Conservation (phyloP, 2,113 vertebrate species). For the Scortum barcoo region DNA sequence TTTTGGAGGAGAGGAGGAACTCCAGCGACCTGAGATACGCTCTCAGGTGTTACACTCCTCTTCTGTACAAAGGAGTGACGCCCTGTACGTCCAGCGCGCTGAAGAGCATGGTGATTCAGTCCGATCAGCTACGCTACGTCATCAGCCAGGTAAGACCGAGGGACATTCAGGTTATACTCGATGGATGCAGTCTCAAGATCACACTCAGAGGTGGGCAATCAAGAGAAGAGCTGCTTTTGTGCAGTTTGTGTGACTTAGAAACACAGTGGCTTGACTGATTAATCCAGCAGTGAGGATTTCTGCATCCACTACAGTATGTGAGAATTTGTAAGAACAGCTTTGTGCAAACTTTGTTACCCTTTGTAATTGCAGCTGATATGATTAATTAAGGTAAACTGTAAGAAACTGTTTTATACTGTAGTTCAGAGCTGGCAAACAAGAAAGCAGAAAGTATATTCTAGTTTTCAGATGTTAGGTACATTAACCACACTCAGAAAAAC, state of each 20-base stretch:
- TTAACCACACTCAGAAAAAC: neutral
- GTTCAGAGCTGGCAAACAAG: too few species aligned
- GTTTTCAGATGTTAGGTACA: neutral
- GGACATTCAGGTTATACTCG: neutral
- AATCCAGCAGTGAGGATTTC: neutral
- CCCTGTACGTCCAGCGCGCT: constrained; percentile 88
- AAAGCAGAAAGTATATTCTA: neutral
- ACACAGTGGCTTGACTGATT: neutral
- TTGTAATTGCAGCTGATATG: too few species aligned
- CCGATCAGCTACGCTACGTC: constrained; percentile 90
- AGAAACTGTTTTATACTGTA: too few species aligned
- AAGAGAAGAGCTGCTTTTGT: neutral
- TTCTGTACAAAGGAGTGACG: constrained; percentile 89
- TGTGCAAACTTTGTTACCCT: neutral
- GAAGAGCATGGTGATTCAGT: constrained; percentile 89
- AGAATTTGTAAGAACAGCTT: neutral
- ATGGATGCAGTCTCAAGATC: neutral
- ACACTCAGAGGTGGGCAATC: too few species aligned
- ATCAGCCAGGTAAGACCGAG: constrained; percentile 87
- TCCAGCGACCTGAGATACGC: constrained; percentile 95
- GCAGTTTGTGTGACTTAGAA: neutral
- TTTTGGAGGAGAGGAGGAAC: constrained; percentile 92
- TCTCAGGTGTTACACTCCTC: constrained; percentile 91
- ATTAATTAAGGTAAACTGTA: too few species aligned
- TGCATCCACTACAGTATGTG: neutral